Conservation (phyloP, 2,113 vertebrate species). For the Romanogobio albipinnatus region DNA sequence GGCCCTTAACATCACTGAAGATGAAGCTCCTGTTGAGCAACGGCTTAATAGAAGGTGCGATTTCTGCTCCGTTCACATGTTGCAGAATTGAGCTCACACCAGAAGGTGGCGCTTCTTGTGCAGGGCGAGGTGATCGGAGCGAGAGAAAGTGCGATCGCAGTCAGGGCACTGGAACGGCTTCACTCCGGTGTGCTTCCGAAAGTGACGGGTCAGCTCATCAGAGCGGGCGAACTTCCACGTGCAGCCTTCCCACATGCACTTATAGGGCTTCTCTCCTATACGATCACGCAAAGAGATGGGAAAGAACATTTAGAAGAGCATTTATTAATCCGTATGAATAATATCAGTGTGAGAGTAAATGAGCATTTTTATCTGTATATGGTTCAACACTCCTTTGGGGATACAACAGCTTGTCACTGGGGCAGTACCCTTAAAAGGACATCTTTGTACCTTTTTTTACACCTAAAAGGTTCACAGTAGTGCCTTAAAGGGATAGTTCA, state of each 20-base stretch:
- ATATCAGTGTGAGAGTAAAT: not conserved
- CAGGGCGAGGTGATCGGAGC: slow-evolving; percentile 94
- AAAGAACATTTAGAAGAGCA: slow-evolving; percentile 1
- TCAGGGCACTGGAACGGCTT: slow-evolving; percentile 98
- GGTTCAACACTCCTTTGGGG: not conserved
- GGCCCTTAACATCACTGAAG: not conserved
- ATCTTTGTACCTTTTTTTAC: too few relatives aligned
- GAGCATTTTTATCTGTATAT: not conserved
- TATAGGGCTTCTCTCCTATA: slow-evolving; percentile 96
- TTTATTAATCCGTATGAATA: not conserved
- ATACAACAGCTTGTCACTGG: too few relatives aligned
- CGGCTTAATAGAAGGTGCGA: not conserved
- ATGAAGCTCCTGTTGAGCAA: not conserved
- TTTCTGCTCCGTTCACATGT: not conserved
- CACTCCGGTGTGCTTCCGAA: slow-evolving; percentile 96
- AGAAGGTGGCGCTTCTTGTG: slow-evolving; percentile 96
- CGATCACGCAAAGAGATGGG: slow-evolving; percentile 15
- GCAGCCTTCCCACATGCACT: slow-evolving; percentile 98
- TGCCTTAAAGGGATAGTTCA: too few relatives aligned
- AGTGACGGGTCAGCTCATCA: slow-evolving; percentile 97
- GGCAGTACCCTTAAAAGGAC: too few relatives aligned
- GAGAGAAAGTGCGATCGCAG: slow-evolving; percentile 98
- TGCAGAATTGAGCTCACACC: slow-evolving; percentile 63
- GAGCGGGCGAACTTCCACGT: slow-evolving; percentile 99
- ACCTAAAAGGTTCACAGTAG: too few relatives aligned